phyloP scores from a whole-genome alignment of 2,113 vertebrate genomes.

The Laterallus jamaicensis region DNA sequence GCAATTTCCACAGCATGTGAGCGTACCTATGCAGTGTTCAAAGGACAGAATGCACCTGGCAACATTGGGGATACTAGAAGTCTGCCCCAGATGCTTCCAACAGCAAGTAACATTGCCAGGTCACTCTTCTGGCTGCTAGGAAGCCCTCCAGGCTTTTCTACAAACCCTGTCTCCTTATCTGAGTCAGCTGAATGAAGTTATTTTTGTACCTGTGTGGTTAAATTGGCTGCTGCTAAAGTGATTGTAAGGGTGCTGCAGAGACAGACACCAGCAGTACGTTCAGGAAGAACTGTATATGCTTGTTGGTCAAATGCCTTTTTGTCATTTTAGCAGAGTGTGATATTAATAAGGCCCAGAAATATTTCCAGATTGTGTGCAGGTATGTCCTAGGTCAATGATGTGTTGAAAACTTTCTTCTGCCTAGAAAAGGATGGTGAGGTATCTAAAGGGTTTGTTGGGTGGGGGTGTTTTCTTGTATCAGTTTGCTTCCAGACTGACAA shows the following conservation, averaged over 20 bases:
- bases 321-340: neutral
- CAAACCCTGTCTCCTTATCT: neutral
- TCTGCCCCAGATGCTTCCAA: neutral
- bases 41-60: neutral
- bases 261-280: accelerated
- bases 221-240: neutral
- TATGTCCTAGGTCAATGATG: neutral
- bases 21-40: neutral
- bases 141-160: constrained; percentile 12
- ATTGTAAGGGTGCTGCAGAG: neutral
- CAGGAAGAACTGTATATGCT: neutral
- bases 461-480: neutral
- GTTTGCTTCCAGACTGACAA: neutral
- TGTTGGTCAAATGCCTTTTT: neutral
- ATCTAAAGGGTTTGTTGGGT: neutral
- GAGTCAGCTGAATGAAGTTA: neutral
- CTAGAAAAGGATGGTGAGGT: neutral
- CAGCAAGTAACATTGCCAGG: neutral
- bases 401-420: neutral
- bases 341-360: neutral
- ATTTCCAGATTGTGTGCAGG: neutral
- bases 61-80: neutral
- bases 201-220: neutral
- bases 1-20: neutral
- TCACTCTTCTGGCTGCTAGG: neutral